Evolutionary conservation across 2,113 vertebrate species (phyloP).

Genomic region (Motacilla alba): DNA sequence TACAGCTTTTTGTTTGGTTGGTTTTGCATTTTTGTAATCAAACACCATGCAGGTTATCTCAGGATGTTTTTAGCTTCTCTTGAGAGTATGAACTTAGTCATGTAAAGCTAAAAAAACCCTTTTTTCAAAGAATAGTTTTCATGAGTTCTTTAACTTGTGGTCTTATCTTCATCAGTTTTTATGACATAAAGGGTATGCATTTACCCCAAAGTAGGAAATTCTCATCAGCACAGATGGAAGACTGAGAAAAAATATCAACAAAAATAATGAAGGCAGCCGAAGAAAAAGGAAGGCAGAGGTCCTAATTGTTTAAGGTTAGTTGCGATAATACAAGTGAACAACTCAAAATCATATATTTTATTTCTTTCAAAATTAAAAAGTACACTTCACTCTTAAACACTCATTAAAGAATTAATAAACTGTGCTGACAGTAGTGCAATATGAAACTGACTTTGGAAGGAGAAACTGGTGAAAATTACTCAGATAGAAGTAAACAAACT

Average conservation of each 20-base stretch:
- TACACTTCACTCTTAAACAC: background rate
- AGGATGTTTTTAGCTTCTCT: background rate
- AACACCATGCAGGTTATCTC: fast-evolving
- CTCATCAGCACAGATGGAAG: background rate
- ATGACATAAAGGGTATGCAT: background rate
- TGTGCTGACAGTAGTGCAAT: background rate
- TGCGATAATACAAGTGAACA: background rate
- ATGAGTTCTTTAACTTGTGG: background rate
- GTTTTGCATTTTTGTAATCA: background rate
- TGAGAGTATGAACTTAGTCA: background rate
- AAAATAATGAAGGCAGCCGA: background rate
- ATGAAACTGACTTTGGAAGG: background rate
- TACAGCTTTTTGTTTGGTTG: background rate
- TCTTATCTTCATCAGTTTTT: background rate
- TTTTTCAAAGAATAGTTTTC: background rate
- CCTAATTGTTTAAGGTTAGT: background rate
- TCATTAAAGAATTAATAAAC: background rate
- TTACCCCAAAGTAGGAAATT: background rate
- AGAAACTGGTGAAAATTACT: background rate
- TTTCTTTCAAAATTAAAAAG: background rate
- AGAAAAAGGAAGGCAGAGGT: background rate
- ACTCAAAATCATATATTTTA: background rate
- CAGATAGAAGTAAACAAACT: background rate
- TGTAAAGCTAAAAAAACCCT: background rate
- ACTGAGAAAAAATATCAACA: background rate